Base-by-base conservation (phyloP, 2,113 vertebrate species). In the Pimephales promelas region DNA sequence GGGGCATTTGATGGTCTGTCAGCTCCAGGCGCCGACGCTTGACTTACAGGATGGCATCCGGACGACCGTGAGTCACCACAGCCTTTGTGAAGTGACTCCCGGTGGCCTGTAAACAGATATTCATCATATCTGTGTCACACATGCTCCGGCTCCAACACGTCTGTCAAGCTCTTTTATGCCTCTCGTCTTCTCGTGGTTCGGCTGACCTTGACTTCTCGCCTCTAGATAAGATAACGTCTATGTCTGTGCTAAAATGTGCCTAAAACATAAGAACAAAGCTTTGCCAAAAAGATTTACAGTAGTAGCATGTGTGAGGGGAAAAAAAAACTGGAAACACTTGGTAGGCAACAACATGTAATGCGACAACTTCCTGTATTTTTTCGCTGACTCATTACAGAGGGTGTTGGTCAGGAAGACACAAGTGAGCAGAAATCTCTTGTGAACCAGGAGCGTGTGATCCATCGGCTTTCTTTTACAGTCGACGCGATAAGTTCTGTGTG, bases 61-160 rank as follows among this genome's bases (percentile, higher is more conserved):
- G 5, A 72, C 86, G 45, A 52, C 77, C 16, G 45, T 91, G 90
- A 91, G 66, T 90, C 90, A 90, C 82, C 66, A 26, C 28, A 75
- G 72, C 61, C 78, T 87, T 88, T 79, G 62, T 84, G 52, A 66
- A 72, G 81, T 70, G 64, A 78, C 61, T 77, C 73, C 81, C 79
- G 82, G 52, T 28, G 49, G 74, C 72, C 70, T 81, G 75, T 87
- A 88, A 81, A 88, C 83, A 86, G 80, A 85, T 79, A 86, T 84
- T 85, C 75, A 88, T 88, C 88, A 81, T 83, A 81, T 85, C 84
- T 82, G 54, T 66, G 82, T 89, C 87, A 70, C 86, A 56, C 57
- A 34, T 34, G 73, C 73, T 62, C 14, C 31, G 73, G 80, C 87
- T 89, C 87, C 87, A 77, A 61, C 78, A 85, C 61, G 75, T 89